phyloP scores from a whole-genome alignment of 1,140 invertebrate genomes.

The Contarinia nasturtii region DNA sequence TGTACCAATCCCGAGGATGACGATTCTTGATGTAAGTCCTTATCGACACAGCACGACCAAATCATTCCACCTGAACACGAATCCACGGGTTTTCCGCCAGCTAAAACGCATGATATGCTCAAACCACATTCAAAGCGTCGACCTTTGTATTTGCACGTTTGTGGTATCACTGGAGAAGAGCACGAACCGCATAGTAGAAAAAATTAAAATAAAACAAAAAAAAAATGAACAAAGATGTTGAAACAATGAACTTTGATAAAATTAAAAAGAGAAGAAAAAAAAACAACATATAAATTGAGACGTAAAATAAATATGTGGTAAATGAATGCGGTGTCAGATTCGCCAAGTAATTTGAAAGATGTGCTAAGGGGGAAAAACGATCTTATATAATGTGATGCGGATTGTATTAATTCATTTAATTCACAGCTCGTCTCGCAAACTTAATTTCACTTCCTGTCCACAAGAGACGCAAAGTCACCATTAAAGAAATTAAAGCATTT shows the following conservation, averaged over 20 bases:
- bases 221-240: not conserved
- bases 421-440: too few relatives aligned
- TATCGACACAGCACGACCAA: slow-evolving; percentile 82
- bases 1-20: slow-evolving; percentile 38
- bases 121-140: slow-evolving; percentile 72
- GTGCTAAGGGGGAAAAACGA: too few relatives aligned
- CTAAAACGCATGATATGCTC: slow-evolving; percentile 70
- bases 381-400: too few relatives aligned
- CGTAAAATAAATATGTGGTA: not conserved
- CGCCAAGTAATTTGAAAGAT: not conserved
- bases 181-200: slow-evolving; percentile 4
- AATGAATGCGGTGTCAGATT: not conserved
- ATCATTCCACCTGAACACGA: slow-evolving; percentile 84
- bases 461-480: too few relatives aligned
- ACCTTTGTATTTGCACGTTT: slow-evolving; percentile 77
- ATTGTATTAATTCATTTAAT: too few relatives aligned
- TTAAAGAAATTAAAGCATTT: too few relatives aligned
- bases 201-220: not conserved
- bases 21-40: slow-evolving; percentile 29
- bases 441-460: too few relatives aligned
- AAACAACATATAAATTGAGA: slow-evolving; percentile 3
- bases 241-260: not conserved
- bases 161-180: slow-evolving; percentile 75
- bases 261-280: not conserved
- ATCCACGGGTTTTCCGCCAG: slow-evolving; percentile 69